These are phyloP conservation scores for Coregonus clupeaformis DNA, from an alignment of 2,113 vertebrate species.

Conservation along the genomic window DNA sequence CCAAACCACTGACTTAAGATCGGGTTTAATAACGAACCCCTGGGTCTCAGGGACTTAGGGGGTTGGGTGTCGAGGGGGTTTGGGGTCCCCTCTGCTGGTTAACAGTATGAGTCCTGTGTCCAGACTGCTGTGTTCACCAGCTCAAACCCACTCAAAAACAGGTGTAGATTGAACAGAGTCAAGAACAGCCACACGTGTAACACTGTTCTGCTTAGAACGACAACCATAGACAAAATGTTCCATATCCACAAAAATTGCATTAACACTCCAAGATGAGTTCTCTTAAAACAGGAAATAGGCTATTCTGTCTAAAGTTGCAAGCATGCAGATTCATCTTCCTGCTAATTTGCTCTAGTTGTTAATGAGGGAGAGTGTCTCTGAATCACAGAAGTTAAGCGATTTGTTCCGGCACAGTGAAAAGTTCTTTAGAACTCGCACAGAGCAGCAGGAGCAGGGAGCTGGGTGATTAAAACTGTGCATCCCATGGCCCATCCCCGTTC, in stretches of 20 bases:
- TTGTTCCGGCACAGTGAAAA: conserved; percentile 11
- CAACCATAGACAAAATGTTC: not conserved
- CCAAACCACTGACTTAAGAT: conserved; percentile 40
- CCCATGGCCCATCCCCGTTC: not conserved
- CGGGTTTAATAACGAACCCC: conserved; percentile 3
- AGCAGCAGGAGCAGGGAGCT: not conserved
- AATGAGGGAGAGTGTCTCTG: conserved; percentile 12
- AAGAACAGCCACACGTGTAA: not conserved
- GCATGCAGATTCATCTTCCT: conserved; percentile 15
- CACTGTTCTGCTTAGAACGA: not conserved
- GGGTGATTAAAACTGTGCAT: conserved; percentile 13
- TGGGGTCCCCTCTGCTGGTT: not conserved
- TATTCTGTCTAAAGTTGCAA: conserved; percentile 8
- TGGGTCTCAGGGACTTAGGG: conserved; percentile 22
- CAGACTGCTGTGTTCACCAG: conserved; percentile 14
- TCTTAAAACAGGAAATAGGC: not conserved
- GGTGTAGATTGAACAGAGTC: not conserved
- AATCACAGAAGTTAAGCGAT: not conserved
- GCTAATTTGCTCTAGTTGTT: conserved; percentile 7
- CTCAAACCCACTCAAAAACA: conserved; percentile 7
- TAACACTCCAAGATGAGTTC: not conserved
- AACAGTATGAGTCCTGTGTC: not conserved
- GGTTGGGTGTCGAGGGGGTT: not conserved
- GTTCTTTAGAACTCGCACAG: conserved; percentile 15
- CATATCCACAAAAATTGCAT: not conserved